Evolutionary conservation across 2,888 invertebrate genomes (phyloP), one percentile per base, ranked within the genome.

Genomic region (Pristionchus arcanus): DNA sequence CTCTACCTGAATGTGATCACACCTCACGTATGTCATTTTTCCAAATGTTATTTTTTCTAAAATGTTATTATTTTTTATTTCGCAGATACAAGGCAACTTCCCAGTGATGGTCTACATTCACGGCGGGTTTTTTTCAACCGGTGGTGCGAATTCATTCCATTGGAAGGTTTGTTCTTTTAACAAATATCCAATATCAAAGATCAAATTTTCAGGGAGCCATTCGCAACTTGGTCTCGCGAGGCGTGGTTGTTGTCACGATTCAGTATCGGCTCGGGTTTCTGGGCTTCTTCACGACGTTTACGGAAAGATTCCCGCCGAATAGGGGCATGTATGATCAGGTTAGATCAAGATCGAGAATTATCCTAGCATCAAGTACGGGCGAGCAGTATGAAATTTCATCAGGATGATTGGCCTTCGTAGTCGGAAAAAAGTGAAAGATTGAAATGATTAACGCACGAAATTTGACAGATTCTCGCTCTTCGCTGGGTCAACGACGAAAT

Each of bases 71-170:
- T n/a, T n/a, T n/a, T n/a, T n/a, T n/a, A n/a, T n/a, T n/a, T n/a
- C n/a, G 42, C 25, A 77, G 77, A 31, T 77, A 5, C 21, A 9
- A 9, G 77, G 77, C 11, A 84, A 31, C 28, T 53, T 16, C 5
- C 84, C 84, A 9, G 84, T 84, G 11, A 84, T 84, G 84, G 84
- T 84, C 7, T 53, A 53, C 53, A 84, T 83, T 53, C 83, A 84
- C 55, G 84, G 84, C 5, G 84, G 84, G 15, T 5, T 28, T 5
- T 59, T 55, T 28, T 5, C 21, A 5, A 83, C 83, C 25, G 83
- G 83, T 15, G 83, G 83, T 5, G 83, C 49, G 4, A 49, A 83
- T 42, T 9, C 5, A 25, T 83, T 34, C 49, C 83, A 83, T 42
- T 83, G 83, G 83, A 83, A 83, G 53, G 83, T 49, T 3, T 5